Evolutionary conservation across 2,888 invertebrate genomes (phyloP).

Genomic region (Xestia c-nigrum): DNA sequence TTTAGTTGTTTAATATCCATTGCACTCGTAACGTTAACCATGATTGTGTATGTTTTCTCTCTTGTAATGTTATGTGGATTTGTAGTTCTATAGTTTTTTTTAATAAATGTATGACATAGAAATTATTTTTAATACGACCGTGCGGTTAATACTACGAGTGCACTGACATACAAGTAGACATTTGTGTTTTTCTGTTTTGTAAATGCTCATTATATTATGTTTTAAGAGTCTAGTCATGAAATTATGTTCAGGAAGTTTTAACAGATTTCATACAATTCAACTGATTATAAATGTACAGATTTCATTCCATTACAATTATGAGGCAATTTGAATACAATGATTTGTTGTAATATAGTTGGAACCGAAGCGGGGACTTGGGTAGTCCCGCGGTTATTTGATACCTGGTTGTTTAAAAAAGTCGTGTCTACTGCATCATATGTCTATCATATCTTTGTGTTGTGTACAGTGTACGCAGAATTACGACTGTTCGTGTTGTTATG

Average conservation of each 20-base stretch:
- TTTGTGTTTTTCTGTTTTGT: slow-evolving; percentile 83
- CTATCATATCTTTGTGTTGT: slow-evolving; percentile 63
- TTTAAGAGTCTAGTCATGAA: slow-evolving; percentile 90
- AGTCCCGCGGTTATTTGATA: slow-evolving; percentile 42
- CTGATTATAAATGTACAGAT: slow-evolving; percentile 71
- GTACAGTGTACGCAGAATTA: slow-evolving; percentile 68
- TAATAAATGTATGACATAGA: slow-evolving; percentile 59
- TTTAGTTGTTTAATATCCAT: slow-evolving; percentile 74
- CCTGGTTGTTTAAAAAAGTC: slow-evolving; percentile 62
- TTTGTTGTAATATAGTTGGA: slow-evolving; percentile 57
- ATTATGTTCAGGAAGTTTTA: slow-evolving; percentile 84
- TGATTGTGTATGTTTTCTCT: slow-evolving; percentile 57
- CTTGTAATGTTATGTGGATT: slow-evolving; percentile 64
- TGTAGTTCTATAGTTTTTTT: slow-evolving; percentile 61
- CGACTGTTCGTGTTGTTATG: slow-evolving; percentile 75
- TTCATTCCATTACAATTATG: slow-evolving; percentile 73
- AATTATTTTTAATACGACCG: slow-evolving; percentile 56
- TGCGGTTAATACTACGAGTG: slow-evolving; percentile 70
- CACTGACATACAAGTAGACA: slow-evolving; percentile 73
- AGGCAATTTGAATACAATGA: slow-evolving; percentile 65
- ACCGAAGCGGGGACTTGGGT: slow-evolving; percentile 38
- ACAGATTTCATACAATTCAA: slow-evolving; percentile 71
- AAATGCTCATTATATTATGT: slow-evolving; percentile 90
- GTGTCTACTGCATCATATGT: slow-evolving; percentile 65
- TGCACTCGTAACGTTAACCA: slow-evolving; percentile 80